These are phyloP conservation scores for Eumeta japonica DNA, from an alignment of 1,140 invertebrate genomes.

Conservation along the genomic window DNA sequence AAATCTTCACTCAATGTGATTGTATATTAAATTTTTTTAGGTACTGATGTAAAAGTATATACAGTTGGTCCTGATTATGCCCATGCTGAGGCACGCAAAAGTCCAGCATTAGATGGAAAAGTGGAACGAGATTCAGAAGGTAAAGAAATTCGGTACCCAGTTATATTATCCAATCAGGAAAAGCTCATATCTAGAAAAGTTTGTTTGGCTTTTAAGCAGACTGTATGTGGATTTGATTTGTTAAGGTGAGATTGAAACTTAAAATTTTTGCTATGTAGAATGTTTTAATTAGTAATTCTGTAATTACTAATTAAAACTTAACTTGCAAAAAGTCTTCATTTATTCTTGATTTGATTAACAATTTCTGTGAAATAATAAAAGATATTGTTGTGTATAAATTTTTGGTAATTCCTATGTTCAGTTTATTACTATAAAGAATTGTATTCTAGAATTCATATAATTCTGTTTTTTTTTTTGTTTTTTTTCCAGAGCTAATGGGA, in stretches of 20 bases:
- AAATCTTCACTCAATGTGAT: too few relatives aligned
- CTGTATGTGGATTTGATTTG: slow-evolving; percentile 99
- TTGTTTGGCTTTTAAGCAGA: slow-evolving; percentile 97
- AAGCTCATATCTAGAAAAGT: slow-evolving; percentile 99
- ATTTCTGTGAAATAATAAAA: too few relatives aligned
- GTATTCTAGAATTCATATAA: too few relatives aligned
- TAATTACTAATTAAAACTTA: too few relatives aligned
- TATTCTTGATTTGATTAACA: too few relatives aligned
- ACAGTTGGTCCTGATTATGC: slow-evolving; percentile 93
- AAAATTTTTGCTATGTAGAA: background rate
- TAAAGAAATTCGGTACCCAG: slow-evolving; percentile 98
- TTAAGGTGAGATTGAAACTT: slow-evolving; percentile 64
- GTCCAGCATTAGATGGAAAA: slow-evolving; percentile 96
- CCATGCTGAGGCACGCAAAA: slow-evolving; percentile 98
- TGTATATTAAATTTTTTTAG: slow-evolving; percentile 36
- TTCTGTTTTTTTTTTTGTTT: slow-evolving; percentile 9
- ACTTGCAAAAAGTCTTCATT: too few relatives aligned
- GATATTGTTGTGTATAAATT: too few relatives aligned
- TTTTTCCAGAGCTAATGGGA: slow-evolving; percentile 85
- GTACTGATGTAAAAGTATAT: slow-evolving; percentile 65
- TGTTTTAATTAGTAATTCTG: background rate
- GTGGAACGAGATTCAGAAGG: slow-evolving; percentile 98
- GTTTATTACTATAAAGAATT: too few relatives aligned
- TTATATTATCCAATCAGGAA: slow-evolving; percentile 95
- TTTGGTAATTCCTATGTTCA: too few relatives aligned